Evolutionary conservation across 2,113 vertebrate species (phyloP).

Genomic region (Propithecus coquereli): DNA sequence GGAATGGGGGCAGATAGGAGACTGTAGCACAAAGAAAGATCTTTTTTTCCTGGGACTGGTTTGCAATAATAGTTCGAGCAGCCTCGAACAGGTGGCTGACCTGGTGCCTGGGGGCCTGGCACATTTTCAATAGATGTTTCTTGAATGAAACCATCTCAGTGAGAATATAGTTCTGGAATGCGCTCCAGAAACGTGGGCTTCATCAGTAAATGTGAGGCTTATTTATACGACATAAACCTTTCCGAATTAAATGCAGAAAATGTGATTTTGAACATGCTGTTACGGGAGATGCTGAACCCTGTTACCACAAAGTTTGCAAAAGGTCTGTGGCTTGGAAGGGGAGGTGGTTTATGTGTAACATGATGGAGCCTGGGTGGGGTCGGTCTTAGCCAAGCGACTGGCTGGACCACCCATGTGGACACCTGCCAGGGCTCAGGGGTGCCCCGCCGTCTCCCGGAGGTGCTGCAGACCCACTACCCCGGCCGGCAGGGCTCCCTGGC

Average conservation of each 20-base stretch:
- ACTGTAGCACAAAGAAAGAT: too few species aligned
- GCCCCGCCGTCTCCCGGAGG: fast-evolving
- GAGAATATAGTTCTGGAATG: neutral
- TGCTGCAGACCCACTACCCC: fast-evolving
- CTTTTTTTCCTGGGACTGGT: neutral
- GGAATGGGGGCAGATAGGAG: neutral
- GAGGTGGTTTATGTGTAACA: neutral
- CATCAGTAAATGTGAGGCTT: fast-evolving
- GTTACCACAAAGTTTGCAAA: fast-evolving
- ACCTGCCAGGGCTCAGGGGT: fast-evolving
- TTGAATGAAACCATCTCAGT: fast-evolving
- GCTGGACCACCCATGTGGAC: fast-evolving
- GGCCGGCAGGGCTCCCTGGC: fast-evolving
- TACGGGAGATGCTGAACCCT: neutral
- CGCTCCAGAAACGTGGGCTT: neutral
- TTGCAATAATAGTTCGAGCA: neutral
- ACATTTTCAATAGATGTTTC: neutral
- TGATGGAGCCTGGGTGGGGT: fast-evolving
- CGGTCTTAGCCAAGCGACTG: neutral
- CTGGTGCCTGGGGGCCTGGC: too few species aligned
- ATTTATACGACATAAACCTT: too few species aligned
- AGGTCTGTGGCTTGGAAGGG: neutral
- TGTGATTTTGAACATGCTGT: fast-evolving
- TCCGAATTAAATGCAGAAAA: neutral
- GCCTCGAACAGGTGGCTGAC: neutral